phyloP scores from a whole-genome alignment of 2,797 vertebrate genomes.

The Muscicapa comitata region DNA sequence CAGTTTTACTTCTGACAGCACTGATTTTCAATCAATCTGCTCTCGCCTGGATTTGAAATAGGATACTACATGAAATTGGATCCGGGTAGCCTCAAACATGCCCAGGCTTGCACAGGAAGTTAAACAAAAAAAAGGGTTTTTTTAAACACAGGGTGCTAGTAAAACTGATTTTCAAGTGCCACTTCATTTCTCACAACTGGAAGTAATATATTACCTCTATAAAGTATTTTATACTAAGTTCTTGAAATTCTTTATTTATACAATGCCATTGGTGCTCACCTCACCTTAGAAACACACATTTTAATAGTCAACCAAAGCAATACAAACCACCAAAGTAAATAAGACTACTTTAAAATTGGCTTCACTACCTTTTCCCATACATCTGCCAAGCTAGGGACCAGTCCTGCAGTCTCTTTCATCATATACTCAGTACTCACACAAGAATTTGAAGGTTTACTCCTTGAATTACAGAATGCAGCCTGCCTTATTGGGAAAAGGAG shows the following conservation, averaged over 20 bases:
- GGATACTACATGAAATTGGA: slow-evolving; percentile 44
- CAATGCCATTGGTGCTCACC: background rate
- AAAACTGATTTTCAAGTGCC: slow-evolving; percentile 31
- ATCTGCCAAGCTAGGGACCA: background rate
- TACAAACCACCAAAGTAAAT: slow-evolving; percentile 44
- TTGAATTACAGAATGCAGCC: background rate
- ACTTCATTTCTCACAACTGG: background rate
- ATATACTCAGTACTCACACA: background rate
- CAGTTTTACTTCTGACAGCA: slow-evolving; percentile 39
- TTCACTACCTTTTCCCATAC: background rate
- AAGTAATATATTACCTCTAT: slow-evolving; percentile 17
- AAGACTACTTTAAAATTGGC: slow-evolving; percentile 26
- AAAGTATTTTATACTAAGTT: slow-evolving; percentile 19
- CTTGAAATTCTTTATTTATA: slow-evolving; percentile 20
- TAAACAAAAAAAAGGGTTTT: background rate
- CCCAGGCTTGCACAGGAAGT: slow-evolving; percentile 1
- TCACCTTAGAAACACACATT: slow-evolving; percentile 4
- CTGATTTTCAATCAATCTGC: slow-evolving; percentile 16
- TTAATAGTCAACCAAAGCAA: slow-evolving; percentile 21
- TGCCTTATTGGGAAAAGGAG: background rate
- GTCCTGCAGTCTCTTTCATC: background rate
- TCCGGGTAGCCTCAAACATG: slow-evolving; percentile 38
- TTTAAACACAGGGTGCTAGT: background rate
- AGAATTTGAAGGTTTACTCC: slow-evolving; percentile 1
- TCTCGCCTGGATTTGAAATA: slow-evolving; percentile 50